Base-by-base conservation (phyloP, 2,888 invertebrate genomes). In the Gibbula magus region DNA sequence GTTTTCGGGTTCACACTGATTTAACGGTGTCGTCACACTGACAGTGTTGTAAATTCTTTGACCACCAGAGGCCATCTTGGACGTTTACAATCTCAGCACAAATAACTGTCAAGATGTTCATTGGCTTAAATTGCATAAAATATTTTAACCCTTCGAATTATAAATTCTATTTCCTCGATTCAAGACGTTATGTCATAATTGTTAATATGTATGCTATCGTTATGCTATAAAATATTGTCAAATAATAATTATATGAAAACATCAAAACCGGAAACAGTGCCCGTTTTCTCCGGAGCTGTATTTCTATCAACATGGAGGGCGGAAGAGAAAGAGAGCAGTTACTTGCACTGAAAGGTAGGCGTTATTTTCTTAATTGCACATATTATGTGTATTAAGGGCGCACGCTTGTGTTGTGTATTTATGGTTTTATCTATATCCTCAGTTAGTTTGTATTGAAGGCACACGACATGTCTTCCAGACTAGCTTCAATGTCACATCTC, bases 331-430 rank as follows among this genome's bases (percentile, higher is more conserved):
- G 88, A 83, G 90, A 90, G 78, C 89, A 90, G 79, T 85, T 89
- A 35, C 79, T 90, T 79, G 89, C 90, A 20, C 81, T 90, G 32
- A 90, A 90, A 89, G 90, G 90, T 90, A 87, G 81, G 85, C 29
- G 13, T 66, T 81, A 75, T 78, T 32, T 7, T 52, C 61, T 8
- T 74, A n/a, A 53, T 75, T 8, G 56, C 8, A 8, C 20, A 20
- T 51, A 7, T 45, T 7, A 29, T 20, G 1, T 4, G 2, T 3
- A 10, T 10, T 10, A 10, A 13, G 13, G 5, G 13, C 13, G 45
- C 45, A 13, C 1, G 5, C 13, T 8, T 45, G 45, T 45, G 13
- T 10, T 45, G 45, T 45, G 5, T 45, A 45, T 5, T 8, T 13
- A 45, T 45, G 13, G 5, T 45, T 45, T 45, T 45, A 45, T 10